Base-by-base conservation (phyloP, 2,888 invertebrate genomes). In the Caenorhabditis sp. region DNA sequence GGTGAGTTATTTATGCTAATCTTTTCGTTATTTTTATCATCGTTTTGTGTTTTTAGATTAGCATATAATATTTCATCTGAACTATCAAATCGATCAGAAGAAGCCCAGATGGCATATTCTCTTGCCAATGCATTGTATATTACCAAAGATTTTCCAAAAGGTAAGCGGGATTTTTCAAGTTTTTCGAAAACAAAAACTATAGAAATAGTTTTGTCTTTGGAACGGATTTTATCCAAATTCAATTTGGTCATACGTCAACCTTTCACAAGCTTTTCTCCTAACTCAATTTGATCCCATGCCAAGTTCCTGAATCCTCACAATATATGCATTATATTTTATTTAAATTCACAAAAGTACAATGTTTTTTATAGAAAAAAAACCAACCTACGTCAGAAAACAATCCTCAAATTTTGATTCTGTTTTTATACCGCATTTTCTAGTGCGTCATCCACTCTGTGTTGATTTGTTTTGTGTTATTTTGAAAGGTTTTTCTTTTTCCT, bases 81-180 rank as follows among this genome's bases (percentile, higher is more conserved):
- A 36, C 54, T 74, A 21, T 69, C 69, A 10, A 69, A 74, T 43
- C 54, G 59, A 26, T 31, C 60, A 1, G 74, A 74, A 43, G 74
- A 74, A 23, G 74, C 69, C 26, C 74, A 74, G 53, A 74, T 74
- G 74, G 74, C 74, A 21, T 74, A 69, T n/a, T 70, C 69, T 25
- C 21, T 74, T 26, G 74, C 74, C 59, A 74, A 74, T 56, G 69
- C 74, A 14, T 63, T 74, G 54, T 74, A 74, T 56, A 74, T 74
- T 38, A 63, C 57, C 2, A 74, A 74, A 58, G 74, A 74, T 53
- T 61, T 74, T 20, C 69, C 63, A 49, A 61, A 49, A 74, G 74
- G 74, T 74, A 54, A 36, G 68, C 7, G 12, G 5, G 21, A 21
- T 21, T 31, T 4, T 31, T 31, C 5, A 31, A 31, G 4, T 31